Percentiles rank a stretch among this genome's conserved stretches.
phyloP scores from a whole-genome alignment of 92 coral and sea anemone species.

The Phenganax stokvisi region DNA sequence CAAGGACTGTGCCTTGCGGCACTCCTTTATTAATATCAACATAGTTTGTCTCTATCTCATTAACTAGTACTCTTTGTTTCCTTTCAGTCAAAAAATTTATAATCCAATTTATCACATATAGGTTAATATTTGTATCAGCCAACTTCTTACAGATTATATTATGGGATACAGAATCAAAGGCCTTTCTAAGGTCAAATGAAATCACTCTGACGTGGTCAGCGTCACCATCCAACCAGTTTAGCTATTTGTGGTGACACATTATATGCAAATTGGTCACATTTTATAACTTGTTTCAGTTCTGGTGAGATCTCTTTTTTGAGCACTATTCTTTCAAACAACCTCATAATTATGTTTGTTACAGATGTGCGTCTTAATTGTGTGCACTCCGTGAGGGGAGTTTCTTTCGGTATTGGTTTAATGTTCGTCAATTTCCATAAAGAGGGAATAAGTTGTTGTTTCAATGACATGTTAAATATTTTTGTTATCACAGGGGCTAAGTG shows the following conservation, averaged over 20 bases:
- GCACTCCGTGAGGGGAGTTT: conserved; percentile 22
- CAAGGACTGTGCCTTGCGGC: no score
- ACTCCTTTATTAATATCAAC: conserved; percentile 24
- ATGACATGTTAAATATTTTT: conserved; percentile 39
- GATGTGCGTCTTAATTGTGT: conserved; percentile 44
- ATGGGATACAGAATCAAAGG: conserved; percentile 24
- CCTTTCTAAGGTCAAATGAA: conserved; percentile 24
- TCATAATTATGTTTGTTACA: no score
- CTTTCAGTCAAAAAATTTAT: conserved; percentile 19
- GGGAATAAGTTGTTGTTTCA: conserved; percentile 39
- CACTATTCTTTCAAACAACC: conserved; percentile 16
- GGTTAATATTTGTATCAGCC: conserved; percentile 8
- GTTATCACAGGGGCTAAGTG: conserved; percentile 49
- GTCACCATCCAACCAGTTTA: no score
- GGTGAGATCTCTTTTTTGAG: no score
- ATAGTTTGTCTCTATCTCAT: conserved; percentile 29
- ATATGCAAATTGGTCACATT: not conserved
- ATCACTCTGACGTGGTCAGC: conserved; percentile 27
- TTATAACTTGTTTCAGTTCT: no score
- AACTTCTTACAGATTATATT: conserved; percentile 9
- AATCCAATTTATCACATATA: conserved; percentile 15
- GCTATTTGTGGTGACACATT: no score
- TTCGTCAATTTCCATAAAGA: conserved; percentile 42
- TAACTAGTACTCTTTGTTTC: not conserved
- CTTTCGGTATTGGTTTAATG: conserved; percentile 40